Conservation (phyloP, 2,888 invertebrate species). For the Nomada flava region DNA sequence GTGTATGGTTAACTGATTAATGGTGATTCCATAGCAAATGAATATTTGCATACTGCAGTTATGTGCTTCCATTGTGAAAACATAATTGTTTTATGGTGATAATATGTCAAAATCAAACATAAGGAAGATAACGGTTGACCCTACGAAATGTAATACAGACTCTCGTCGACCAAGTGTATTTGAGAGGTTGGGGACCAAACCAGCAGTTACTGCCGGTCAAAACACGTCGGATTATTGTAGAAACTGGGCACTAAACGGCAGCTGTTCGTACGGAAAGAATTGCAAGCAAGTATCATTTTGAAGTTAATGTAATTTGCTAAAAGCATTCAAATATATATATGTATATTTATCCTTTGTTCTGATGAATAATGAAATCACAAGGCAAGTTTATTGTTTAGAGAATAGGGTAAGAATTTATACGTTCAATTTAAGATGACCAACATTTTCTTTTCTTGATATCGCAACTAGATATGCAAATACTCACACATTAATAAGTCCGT, state of each 20-base stretch:
- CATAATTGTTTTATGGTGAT: slow-evolving; percentile 83
- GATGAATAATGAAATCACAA: slow-evolving; percentile 15
- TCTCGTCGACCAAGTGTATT: slow-evolving; percentile 92
- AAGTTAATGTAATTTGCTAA: slow-evolving; percentile 9
- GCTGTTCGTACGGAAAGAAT: slow-evolving; percentile 91
- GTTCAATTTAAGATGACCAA: slow-evolving; percentile 37
- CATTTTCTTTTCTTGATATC: slow-evolving; percentile 65
- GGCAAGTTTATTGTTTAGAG: slow-evolving; percentile 16
- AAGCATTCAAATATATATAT: background rate
- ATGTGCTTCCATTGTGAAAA: slow-evolving; percentile 82
- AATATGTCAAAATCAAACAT: slow-evolving; percentile 89
- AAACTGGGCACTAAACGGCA: slow-evolving; percentile 92
- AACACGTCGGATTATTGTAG: slow-evolving; percentile 89
- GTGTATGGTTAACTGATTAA: slow-evolving; percentile 35
- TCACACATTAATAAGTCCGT: slow-evolving; percentile 91
- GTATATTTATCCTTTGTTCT: background rate
- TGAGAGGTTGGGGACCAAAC: slow-evolving; percentile 92
- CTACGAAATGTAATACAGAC: slow-evolving; percentile 88
- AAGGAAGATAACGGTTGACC: slow-evolving; percentile 91
- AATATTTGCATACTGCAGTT: slow-evolving; percentile 78
- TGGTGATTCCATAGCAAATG: slow-evolving; percentile 68
- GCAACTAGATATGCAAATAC: slow-evolving; percentile 87
- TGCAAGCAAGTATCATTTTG: slow-evolving; percentile 86
- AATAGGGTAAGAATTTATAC: slow-evolving; percentile 37
- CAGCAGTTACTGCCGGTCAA: slow-evolving; percentile 85